Evolutionary conservation across 2,113 vertebrate species (phyloP).

Genomic region (Nyctibius bracteatus): DNA sequence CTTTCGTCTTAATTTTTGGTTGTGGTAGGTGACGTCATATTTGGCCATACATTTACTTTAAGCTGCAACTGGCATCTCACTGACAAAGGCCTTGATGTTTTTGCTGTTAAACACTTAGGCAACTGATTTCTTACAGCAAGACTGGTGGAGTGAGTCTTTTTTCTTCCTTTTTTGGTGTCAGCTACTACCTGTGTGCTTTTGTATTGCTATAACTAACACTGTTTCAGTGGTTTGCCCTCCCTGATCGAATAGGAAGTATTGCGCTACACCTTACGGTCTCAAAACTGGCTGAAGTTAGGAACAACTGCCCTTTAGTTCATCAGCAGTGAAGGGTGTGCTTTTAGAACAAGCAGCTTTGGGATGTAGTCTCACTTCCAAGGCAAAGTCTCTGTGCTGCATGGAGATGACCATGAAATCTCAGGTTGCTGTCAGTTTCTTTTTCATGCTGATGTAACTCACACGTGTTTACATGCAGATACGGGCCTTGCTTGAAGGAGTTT

Average conservation of each 20-base stretch:
- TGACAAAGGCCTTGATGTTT: background rate
- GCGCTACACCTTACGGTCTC: fast-evolving
- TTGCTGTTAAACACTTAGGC: background rate
- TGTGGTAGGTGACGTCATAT: slow-evolving; percentile 63
- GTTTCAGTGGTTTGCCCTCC: background rate
- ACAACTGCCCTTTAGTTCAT: background rate
- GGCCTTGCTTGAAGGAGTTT: background rate
- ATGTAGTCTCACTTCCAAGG: background rate
- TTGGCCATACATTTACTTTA: slow-evolving; percentile 34
- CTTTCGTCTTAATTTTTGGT: slow-evolving; percentile 57
- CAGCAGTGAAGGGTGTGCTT: background rate
- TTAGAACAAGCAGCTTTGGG: background rate
- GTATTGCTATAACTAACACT: background rate
- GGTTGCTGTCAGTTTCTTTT: background rate
- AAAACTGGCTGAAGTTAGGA: background rate
- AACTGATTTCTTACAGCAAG: background rate
- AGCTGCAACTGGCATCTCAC: slow-evolving; percentile 28
- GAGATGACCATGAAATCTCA: background rate
- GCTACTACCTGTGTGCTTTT: background rate
- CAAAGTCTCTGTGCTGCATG: background rate
- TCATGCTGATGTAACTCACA: background rate
- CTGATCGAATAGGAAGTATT: background rate
- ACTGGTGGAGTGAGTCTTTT: background rate
- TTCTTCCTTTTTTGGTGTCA: background rate
- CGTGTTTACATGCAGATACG: background rate